Conservation (phyloP, 2,797 vertebrate species). For the Epinephelus coioides region DNA sequence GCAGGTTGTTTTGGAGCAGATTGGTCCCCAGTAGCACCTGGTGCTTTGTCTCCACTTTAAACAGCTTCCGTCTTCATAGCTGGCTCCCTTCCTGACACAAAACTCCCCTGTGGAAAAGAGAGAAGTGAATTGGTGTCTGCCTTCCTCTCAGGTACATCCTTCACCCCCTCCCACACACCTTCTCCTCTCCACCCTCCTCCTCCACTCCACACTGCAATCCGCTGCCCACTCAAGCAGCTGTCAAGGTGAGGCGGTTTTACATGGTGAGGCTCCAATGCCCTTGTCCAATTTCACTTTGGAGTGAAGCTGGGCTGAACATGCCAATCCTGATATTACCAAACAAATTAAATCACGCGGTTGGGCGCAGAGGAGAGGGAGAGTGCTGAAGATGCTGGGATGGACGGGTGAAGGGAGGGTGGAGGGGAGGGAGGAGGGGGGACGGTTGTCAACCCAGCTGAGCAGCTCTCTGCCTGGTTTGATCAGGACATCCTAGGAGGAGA, state of each 20-base stretch:
- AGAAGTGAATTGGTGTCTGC: conserved; percentile 81
- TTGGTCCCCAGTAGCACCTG: conserved; percentile 73
- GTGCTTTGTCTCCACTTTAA: conserved; percentile 80
- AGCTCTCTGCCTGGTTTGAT: conserved; percentile 72
- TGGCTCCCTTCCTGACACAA: conserved; percentile 72
- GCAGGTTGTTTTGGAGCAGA: conserved; percentile 65
- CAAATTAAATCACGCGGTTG: conserved; percentile 88
- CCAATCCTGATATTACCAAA: conserved; percentile 90
- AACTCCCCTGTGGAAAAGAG: conserved; percentile 67
- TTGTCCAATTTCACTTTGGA: conserved; percentile 90
- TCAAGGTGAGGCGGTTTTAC: conserved; percentile 88
- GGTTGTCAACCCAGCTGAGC: conserved; percentile 71
- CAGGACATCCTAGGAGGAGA: conserved; percentile 76
- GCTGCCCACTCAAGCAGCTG: conserved; percentile 86
- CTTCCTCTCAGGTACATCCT: conserved; percentile 77
- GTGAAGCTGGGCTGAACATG: conserved; percentile 87
- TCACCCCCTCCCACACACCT: conserved; percentile 46
- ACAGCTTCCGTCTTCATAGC: conserved; percentile 69
- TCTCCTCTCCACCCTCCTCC: conserved; percentile 37
- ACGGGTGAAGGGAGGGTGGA: conserved; percentile 20
- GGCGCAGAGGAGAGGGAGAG: conserved; percentile 70
- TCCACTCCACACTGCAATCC: conserved; percentile 70
- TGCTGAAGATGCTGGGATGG: conserved; percentile 66
- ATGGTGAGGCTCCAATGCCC: conserved; percentile 88
- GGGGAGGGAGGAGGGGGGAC: neutral